A percentile compares a stretch with the other conserved stretches of the same genome.
Conservation (phyloP, 2,113 vertebrate species). For the Mustela nigripes region DNA sequence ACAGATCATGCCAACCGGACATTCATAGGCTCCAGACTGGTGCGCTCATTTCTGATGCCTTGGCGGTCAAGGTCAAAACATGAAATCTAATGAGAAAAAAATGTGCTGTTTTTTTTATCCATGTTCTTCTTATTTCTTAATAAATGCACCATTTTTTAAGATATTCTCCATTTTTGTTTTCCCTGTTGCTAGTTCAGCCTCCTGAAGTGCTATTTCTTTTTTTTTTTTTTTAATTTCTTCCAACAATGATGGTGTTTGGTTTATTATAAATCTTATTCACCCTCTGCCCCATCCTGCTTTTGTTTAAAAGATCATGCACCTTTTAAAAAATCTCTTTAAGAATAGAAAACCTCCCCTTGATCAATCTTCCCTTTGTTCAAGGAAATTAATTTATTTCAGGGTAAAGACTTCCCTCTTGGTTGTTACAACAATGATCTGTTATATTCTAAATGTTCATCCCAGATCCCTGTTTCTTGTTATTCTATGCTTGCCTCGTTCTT, state of each 20-base stretch:
- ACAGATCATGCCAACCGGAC: neutral
- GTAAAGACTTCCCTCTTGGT: neutral
- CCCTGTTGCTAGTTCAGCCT: neutral
- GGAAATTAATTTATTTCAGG: neutral
- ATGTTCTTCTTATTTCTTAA: neutral
- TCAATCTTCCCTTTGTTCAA: neutral
- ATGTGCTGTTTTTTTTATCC: neutral
- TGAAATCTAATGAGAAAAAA: neutral
- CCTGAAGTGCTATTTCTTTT: neutral
- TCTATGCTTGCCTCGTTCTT: neutral
- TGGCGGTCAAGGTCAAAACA: neutral
- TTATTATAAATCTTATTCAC: neutral
- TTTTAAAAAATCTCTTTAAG: neutral
- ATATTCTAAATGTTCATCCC: neutral
- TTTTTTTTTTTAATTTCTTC: neutral
- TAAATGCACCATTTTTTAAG: neutral
- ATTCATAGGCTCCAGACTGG: fast-evolving
- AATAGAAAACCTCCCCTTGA: neutral
- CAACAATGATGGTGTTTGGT: neutral
- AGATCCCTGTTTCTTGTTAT: neutral
- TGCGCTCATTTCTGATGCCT: neutral
- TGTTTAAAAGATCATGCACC: neutral
- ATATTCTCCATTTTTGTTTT: neutral
- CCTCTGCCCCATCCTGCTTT: neutral
- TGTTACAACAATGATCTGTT: neutral